These are phyloP conservation scores for Neomorphus geoffroyi DNA, from an alignment of 2,797 vertebrate genomes.

Conservation along the genomic window DNA sequence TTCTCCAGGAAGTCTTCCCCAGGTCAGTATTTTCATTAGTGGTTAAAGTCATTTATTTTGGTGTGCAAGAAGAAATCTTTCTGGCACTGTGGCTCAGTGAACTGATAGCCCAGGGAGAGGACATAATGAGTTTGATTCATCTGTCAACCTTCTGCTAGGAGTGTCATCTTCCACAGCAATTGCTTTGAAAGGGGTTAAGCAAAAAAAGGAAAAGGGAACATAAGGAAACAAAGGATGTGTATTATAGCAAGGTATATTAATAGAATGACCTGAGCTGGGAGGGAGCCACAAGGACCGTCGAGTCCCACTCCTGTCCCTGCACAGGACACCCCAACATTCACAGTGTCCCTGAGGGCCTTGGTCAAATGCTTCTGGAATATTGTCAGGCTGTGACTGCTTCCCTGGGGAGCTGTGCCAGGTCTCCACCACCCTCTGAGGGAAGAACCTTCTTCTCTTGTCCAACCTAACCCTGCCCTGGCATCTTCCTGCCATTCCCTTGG, in stretches of 20 bases:
- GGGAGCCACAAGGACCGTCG: no score
- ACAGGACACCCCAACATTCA: no score
- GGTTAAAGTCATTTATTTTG: background rate
- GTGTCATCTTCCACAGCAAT: background rate
- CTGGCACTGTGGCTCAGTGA: background rate
- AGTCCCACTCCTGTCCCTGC: no score
- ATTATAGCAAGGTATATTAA: background rate
- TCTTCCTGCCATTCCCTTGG: no score
- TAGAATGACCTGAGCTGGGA: no score
- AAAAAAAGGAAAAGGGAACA: background rate
- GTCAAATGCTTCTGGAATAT: no score
- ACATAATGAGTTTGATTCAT: background rate
- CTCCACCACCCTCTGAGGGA: no score
- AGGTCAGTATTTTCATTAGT: background rate
- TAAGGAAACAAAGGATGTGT: background rate
- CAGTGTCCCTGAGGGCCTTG: no score
- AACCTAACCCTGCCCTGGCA: no score
- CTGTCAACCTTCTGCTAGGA: background rate
- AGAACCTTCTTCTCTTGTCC: no score
- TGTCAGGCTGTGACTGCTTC: no score
- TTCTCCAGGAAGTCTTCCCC: background rate
- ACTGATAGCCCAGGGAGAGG: background rate
- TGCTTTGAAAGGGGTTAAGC: background rate
- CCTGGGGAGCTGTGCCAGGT: no score
- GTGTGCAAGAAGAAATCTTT: background rate